Evolutionary conservation across 23 tunicate species (phyloP).

Genomic region (Clavelina lepadiformis): DNA sequence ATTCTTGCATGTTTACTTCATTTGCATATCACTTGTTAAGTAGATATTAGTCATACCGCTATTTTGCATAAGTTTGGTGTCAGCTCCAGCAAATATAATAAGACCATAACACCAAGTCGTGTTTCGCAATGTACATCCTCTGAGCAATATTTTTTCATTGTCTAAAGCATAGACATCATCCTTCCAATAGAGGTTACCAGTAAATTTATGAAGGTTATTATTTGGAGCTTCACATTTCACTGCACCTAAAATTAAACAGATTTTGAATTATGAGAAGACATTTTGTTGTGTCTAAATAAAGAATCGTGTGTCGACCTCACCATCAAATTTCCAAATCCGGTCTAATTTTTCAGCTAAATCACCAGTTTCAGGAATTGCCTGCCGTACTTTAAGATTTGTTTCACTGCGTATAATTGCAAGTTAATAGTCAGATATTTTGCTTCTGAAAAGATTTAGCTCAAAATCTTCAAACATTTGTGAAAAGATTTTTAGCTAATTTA

Average conservation of each 20-base stretch:
- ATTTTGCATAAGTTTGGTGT: conserved; percentile 96
- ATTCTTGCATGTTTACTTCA: no score
- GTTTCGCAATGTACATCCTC: conserved; percentile 95
- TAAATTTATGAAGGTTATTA: conserved; percentile 79
- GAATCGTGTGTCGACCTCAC: neutral
- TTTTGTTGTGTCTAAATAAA: neutral
- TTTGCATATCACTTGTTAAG: no score
- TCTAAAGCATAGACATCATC: conserved; percentile 46
- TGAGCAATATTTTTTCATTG: conserved; percentile 83
- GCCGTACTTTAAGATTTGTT: conserved; percentile 93
- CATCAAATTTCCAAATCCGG: neutral
- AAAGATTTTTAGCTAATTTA: no score
- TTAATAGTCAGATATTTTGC: no score
- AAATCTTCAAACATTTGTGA: no score
- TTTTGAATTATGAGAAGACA: neutral
- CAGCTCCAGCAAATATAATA: conserved; percentile 89
- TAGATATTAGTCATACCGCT: conserved; percentile 59
- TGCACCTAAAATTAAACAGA: conserved; percentile 35
- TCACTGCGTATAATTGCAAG: conserved; percentile 55
- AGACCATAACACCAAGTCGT: conserved; percentile 94
- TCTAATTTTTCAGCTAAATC: conserved; percentile 5
- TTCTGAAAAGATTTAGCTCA: no score
- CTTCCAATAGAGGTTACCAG: conserved; percentile 68
- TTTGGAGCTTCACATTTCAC: conserved; percentile 93
- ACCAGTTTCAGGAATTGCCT: conserved; percentile 82